Conservation (phyloP, 2,797 vertebrate genomes). For the Phaenicophaeus curvirostris region DNA sequence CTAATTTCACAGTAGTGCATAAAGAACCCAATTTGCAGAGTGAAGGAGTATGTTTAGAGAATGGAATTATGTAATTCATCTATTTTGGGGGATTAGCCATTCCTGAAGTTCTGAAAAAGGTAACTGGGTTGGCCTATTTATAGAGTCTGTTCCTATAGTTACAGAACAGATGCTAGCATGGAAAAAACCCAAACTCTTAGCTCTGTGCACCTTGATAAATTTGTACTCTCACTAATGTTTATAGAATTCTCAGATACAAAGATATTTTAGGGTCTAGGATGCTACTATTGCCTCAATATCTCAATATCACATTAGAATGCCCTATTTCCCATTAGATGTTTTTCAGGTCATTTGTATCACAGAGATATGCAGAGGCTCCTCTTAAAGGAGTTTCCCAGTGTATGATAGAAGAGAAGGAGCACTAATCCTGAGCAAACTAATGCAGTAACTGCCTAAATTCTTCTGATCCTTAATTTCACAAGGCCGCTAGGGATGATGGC, state of each 20-base stretch:
- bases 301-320: neutral
- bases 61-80: constrained; percentile 45
- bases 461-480: neutral
- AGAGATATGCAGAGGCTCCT: neutral
- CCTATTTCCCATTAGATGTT: neutral
- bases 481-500: neutral
- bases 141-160: constrained; percentile 14
- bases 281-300: neutral
- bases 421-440: neutral
- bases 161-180: neutral
- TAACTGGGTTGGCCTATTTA: constrained; percentile 59
- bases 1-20: neutral
- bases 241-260: neutral
- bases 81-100: constrained; percentile 49
- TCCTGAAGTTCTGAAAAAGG: constrained; percentile 39
- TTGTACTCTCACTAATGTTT: neutral
- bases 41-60: constrained; percentile 3
- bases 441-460: neutral
- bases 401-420: neutral
- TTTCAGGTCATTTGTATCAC: neutral
- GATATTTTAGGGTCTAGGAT: neutral
- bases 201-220: neutral
- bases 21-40: neutral
- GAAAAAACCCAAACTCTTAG: neutral
- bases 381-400: neutral